Conservation (phyloP, 2,888 invertebrate genomes). For the Zygaena filipendulae region DNA sequence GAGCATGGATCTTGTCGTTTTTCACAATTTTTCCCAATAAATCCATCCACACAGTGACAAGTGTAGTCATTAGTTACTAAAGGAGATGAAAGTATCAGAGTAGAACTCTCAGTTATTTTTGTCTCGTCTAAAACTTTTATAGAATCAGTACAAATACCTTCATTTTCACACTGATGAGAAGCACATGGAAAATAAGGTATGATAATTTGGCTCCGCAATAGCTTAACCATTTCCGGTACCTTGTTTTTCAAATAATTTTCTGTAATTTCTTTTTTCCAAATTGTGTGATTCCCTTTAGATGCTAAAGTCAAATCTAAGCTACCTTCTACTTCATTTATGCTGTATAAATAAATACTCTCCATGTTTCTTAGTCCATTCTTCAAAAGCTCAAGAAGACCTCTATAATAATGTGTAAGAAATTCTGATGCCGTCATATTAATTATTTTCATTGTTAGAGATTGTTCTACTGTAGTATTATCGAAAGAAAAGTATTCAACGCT, state of each 20-base stretch:
- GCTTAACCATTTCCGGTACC: slow-evolving; percentile 70
- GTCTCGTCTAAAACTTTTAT: slow-evolving; percentile 75
- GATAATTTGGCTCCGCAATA: slow-evolving; percentile 70
- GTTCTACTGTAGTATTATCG: slow-evolving; percentile 83
- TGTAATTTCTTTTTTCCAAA: slow-evolving; percentile 73
- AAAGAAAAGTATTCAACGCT: slow-evolving; percentile 85
- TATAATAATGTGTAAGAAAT: slow-evolving; percentile 83
- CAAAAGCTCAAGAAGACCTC: slow-evolving; percentile 76
- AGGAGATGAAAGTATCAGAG: slow-evolving; percentile 86
- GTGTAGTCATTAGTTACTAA: slow-evolving; percentile 79
- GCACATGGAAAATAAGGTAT: slow-evolving; percentile 85
- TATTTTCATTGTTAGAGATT: slow-evolving; percentile 82
- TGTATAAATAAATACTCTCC: slow-evolving; percentile 76
- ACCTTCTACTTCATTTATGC: slow-evolving; percentile 74
- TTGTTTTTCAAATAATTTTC: slow-evolving; percentile 74
- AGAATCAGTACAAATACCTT: slow-evolving; percentile 79
- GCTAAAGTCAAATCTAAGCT: slow-evolving; percentile 80
- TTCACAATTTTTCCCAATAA: slow-evolving; percentile 84
- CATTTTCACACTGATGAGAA: slow-evolving; percentile 79
- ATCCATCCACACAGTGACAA: slow-evolving; percentile 87
- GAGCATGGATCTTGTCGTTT: slow-evolving; percentile 91
- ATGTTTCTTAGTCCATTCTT: slow-evolving; percentile 73
- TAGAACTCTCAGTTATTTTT: slow-evolving; percentile 83
- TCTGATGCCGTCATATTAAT: slow-evolving; percentile 77
- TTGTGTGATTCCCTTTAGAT: slow-evolving; percentile 67